Evolutionary conservation across 2,113 vertebrate genomes (phyloP).

Genomic region (Harpagus bidentatus): DNA sequence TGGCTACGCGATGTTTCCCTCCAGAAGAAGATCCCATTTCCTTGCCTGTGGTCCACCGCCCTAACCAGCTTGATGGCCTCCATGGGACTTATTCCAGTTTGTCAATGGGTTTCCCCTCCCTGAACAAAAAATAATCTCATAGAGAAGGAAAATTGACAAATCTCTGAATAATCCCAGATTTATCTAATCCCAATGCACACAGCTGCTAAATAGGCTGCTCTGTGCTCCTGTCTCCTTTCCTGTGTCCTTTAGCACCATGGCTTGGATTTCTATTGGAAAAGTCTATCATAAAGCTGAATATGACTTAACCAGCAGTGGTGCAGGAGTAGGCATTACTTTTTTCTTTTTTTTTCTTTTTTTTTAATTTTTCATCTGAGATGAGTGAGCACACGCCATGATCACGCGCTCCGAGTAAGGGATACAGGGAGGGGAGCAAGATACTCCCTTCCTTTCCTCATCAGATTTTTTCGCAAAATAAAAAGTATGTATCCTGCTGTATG

Average conservation of each 20-base stretch:
- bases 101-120: not conserved
- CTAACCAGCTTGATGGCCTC: not conserved
- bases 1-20: rapidly evolving
- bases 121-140: not conserved
- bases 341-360: rapidly evolving
- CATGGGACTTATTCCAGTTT: not conserved
- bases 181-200: not conserved
- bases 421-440: not conserved
- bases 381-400: not conserved
- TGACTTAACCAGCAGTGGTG: not conserved
- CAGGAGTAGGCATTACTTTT: not conserved
- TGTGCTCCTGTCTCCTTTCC: not conserved
- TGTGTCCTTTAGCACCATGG: not conserved
- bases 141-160: not conserved
- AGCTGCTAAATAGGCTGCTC: not conserved
- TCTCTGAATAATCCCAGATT: not conserved
- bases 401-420: not conserved
- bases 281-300: not conserved
- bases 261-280: not conserved
- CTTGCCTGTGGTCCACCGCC: not conserved
- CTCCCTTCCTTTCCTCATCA: not conserved
- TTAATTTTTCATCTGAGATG: too few species aligned
- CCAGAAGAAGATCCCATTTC: not conserved
- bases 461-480: not conserved
- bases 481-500: rapidly evolving